Evolutionary conservation across 2,797 vertebrate species (phyloP).

Genomic region (Gymnocypris eckloni): DNA sequence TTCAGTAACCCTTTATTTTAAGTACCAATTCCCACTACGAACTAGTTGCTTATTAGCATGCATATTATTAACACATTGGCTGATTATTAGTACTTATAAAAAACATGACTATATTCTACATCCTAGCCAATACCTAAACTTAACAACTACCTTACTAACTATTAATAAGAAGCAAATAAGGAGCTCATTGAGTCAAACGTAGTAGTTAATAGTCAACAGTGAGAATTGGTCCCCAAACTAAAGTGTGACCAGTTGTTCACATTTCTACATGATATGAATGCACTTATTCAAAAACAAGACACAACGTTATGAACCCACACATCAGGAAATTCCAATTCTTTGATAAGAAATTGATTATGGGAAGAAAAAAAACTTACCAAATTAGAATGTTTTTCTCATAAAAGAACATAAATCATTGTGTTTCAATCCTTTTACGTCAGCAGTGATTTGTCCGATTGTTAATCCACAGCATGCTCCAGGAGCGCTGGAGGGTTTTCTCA

Average conservation of each 20-base stretch:
- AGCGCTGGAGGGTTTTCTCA: constrained; percentile 33
- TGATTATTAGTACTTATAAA: background rate
- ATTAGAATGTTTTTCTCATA: background rate
- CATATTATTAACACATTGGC: background rate
- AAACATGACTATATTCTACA: background rate
- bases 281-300: background rate
- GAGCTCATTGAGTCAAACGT: background rate
- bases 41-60: background rate
- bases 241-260: background rate
- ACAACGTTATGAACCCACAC: background rate
- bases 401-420: background rate
- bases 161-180: background rate
- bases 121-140: background rate
- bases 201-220: background rate
- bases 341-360: background rate
- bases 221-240: background rate
- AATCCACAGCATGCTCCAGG: constrained; percentile 36
- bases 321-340: background rate
- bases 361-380: constrained; percentile 11
- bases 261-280: background rate
- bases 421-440: background rate
- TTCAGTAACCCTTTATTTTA: background rate
- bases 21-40: background rate
- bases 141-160: background rate
- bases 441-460: background rate